Evolutionary conservation across 2,113 vertebrate species (phyloP).

Genomic region (Calidris pygmaea): DNA sequence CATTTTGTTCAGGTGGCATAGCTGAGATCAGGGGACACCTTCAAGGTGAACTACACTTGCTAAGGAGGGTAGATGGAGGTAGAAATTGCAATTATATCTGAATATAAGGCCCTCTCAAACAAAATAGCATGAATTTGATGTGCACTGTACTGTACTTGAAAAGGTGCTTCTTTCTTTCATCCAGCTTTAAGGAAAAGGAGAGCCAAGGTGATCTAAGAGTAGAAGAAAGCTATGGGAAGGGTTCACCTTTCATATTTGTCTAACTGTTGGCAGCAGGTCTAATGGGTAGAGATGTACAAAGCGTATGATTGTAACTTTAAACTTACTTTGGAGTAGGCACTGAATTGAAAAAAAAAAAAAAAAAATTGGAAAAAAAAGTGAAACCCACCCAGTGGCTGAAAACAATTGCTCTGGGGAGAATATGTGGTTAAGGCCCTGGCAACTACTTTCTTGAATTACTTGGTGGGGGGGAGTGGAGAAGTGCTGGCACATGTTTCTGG

Average conservation of each 20-base stretch:
- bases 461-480: background rate
- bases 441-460: background rate
- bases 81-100: background rate
- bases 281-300: background rate
- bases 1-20: accelerated
- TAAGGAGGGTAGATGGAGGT: background rate
- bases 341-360: background rate
- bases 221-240: background rate
- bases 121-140: background rate
- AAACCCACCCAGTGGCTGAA: background rate
- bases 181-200: background rate
- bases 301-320: background rate
- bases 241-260: background rate
- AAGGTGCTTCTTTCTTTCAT: background rate
- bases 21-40: background rate
- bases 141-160: background rate
- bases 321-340: background rate
- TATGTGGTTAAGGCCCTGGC: background rate
- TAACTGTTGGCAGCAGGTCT: background rate
- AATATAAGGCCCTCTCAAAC: background rate
- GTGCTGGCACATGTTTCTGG: background rate
- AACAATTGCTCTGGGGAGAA: background rate
- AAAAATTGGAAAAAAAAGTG: background rate
- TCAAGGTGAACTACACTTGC: background rate
- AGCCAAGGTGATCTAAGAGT: background rate